Evolutionary conservation across 2,888 invertebrate species (phyloP), one percentile per base, ranked within the genome.

Genomic region (Ctena decussata): DNA sequence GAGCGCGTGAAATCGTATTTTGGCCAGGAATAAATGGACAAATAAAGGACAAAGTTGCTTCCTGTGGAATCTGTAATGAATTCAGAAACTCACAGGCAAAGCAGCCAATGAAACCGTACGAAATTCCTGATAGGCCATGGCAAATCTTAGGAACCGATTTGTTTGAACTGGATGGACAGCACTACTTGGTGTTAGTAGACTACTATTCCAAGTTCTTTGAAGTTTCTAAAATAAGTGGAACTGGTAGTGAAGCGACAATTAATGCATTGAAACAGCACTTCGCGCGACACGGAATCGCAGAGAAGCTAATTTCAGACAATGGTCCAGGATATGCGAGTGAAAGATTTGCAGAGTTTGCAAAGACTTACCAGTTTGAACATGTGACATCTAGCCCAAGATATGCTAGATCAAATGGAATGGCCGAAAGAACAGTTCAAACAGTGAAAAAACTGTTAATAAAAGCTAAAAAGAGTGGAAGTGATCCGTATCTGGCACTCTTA

Each of bases 361-460:
- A 60, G 46, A 27, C 44, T 0, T 84, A 71, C 35, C 71, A 41
- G 12, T 24, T 80, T 41, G 32, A 49, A 37, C 79, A 80, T 72
- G 39, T 46, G 21, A 84, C 76, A 11, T 39, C 70, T 41, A 27
- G n/a, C 3, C 80, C 75, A 27, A 11, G 18, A 46, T 70, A 80
- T 53, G 18, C 80, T 24, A 49, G 75, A 30, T 37, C 60, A 37
- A 72, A 46, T 73, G 73, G 79, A 30, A 35, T 24, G n/a, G 72
- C 78, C 27, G 82, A 77, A 60, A 27, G 77, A 24, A 71, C 57
- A 11, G 72, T 84, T 15, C 80, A 77, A 80, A 84, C 84, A 37
- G 77, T 84, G 0, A 80, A 84, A 37, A 77, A 77, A 39, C 18
- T 88, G 21, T 72, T 78, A 74, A 76, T 57, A 41, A 89, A 83